Evolutionary conservation across 2,113 vertebrate species (phyloP), one percentile per base, ranked within the genome.

Genomic region (Ochotona curzoniae): DNA sequence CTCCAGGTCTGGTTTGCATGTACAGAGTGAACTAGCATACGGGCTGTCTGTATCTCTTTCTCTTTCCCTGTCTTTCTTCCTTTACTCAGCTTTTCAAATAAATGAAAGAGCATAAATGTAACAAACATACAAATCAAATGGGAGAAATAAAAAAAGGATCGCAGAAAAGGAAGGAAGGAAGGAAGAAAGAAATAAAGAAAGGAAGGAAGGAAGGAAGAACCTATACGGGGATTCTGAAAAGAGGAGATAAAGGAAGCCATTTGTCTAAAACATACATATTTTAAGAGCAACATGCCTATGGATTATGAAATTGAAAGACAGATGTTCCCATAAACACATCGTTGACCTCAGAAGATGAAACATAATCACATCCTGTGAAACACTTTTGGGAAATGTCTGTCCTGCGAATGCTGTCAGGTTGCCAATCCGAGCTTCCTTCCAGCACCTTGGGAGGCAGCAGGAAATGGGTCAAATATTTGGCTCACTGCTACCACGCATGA

Each of bases 131-230:
- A 35, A 61, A 57, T 57, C 18, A 3, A 28, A 61, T 38, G 32
- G 64, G 49, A 47, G 8, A 47, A 32, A 25, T 0, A 30, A 64
- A 63, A 18, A 25, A 7, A 1, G 25, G 25, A 9, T 57, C 54
- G 15, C 54, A 26, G 38, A 47, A 11, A 23, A 81, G 17, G 11
- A 15, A 44, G 60, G 13, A 54, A 30, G 54, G 26, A 47, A 54
- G 12, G 20, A 63, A 21, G 17, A 3, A 1, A 35, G 26, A 0
- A 44, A 25, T 5, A 26, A 35, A 21, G 7, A 3, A 1, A 35
- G 26, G 1, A 44, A 25, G 8, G 32, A 35, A 21, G 7, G 4
- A 14, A 44, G 3, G 35, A n/a, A 70, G 20, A 1, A 32, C 18
- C 7, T 5, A 51, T 23, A 54, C 0, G 13, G 49, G 0, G 69